These are phyloP conservation scores for Pantherophis vulpinus DNA, from an alignment of 2,797 vertebrate species.

Conservation along the genomic window DNA sequence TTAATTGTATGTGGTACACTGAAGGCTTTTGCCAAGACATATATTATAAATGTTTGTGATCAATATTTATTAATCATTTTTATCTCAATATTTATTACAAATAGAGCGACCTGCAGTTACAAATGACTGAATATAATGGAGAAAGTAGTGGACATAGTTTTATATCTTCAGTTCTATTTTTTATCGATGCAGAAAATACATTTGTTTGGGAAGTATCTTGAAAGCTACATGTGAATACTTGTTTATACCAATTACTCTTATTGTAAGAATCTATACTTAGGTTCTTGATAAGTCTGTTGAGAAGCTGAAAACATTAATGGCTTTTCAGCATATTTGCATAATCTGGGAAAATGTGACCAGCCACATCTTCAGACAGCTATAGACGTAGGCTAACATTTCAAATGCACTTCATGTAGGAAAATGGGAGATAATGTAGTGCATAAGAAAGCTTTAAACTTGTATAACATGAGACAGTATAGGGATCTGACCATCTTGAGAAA, in stretches of 20 bases:
- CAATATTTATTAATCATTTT: background rate
- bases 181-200: background rate
- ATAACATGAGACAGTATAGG: background rate
- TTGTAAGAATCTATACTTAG: background rate
- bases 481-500: background rate
- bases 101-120: background rate
- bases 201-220: background rate
- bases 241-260: background rate
- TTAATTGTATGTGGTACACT: background rate
- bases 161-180: background rate
- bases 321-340: background rate
- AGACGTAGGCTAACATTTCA: background rate
- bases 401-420: background rate
- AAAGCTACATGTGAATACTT: background rate
- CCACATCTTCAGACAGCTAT: background rate
- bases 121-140: background rate
- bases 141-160: background rate
- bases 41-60: background rate
- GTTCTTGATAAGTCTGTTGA: background rate
- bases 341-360: background rate
- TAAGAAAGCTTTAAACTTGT: background rate
- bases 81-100: background rate
- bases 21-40: background rate
- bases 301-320: background rate
- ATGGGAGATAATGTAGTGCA: background rate